Evolutionary conservation across 1,140 invertebrate species (phyloP).

Genomic region (Drosophila kohkoa): DNA sequence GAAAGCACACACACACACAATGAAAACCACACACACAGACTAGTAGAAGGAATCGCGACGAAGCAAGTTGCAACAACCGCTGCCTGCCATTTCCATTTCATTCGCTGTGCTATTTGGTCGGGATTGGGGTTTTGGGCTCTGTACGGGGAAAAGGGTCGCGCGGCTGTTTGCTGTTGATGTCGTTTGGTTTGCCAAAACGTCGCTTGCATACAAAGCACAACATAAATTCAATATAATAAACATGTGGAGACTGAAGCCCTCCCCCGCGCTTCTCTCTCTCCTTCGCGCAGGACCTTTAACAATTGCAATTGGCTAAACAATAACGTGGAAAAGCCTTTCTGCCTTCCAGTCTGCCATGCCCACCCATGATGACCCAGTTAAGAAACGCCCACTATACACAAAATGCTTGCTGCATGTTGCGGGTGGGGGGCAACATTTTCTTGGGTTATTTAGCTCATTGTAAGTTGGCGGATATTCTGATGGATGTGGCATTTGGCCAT

Average conservation of each 20-base stretch:
- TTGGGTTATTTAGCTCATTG: slow-evolving; percentile 46
- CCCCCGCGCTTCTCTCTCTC: neutral
- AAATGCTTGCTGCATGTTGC: neutral
- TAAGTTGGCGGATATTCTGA: slow-evolving; percentile 41
- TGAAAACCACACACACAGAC: slow-evolving; percentile 6
- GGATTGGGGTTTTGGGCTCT: slow-evolving; percentile 15
- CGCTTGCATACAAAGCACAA: slow-evolving; percentile 56
- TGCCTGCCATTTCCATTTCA: slow-evolving; percentile 39
- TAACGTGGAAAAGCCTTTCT: slow-evolving; percentile 41
- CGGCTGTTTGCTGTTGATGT: slow-evolving; percentile 15
- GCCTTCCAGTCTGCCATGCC: neutral
- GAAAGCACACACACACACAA: slow-evolving; percentile 34
- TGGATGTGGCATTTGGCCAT: slow-evolving; percentile 47
- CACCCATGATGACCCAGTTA: slow-evolving; percentile 34
- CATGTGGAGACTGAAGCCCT: slow-evolving; percentile 25
- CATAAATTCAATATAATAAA: slow-evolving; percentile 58
- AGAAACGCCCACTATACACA: slow-evolving; percentile 30
- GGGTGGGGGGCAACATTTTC: slow-evolving; percentile 12
- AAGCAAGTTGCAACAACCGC: slow-evolving; percentile 38
- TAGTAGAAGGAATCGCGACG: slow-evolving; percentile 10
- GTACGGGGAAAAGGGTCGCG: neutral
- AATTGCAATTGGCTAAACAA: slow-evolving; percentile 55
- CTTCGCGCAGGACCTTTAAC: slow-evolving; percentile 23
- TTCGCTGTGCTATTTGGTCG: slow-evolving; percentile 30
- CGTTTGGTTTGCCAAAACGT: slow-evolving; percentile 44